These are phyloP conservation scores for Columba guinea DNA, from an alignment of 2,797 vertebrate genomes.

Conservation along the genomic window DNA sequence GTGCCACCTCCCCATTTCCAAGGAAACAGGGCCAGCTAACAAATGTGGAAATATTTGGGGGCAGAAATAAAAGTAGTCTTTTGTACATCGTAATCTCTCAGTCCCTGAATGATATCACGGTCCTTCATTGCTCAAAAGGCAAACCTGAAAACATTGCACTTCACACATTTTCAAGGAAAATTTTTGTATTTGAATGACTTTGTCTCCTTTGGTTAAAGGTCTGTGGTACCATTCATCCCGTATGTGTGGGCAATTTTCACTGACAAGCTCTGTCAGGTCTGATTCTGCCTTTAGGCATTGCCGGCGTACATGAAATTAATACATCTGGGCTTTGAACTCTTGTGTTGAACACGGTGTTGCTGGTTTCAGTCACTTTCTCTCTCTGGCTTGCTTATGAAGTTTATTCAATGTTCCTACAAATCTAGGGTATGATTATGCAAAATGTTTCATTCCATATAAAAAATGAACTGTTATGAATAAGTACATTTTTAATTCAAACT, in stretches of 20 bases:
- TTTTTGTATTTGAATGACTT: conserved; percentile 22
- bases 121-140: neutral
- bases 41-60: conserved; percentile 39
- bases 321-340: conserved; percentile 21
- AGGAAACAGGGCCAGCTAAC: neutral
- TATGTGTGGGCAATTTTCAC: neutral
- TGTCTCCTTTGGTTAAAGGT: conserved; percentile 29
- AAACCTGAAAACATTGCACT: neutral
- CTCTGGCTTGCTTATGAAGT: conserved; percentile 47
- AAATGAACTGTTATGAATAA: conserved; percentile 26
- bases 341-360: conserved; percentile 8
- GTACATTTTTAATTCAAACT: conserved; percentile 37
- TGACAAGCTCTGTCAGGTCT: conserved; percentile 19
- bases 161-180: neutral
- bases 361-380: conserved; percentile 47
- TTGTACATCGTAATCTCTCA: conserved; percentile 41
- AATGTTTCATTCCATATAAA: conserved; percentile 30
- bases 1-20: neutral
- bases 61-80: conserved; percentile 36
- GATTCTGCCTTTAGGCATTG: conserved; percentile 47
- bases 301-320: neutral
- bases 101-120: conserved; percentile 37
- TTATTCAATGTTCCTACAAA: conserved; percentile 38
- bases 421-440: conserved; percentile 42
- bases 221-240: conserved; percentile 42